A percentile compares a stretch with the other conserved stretches of the same genome.
phyloP scores from a whole-genome alignment of 2,888 invertebrate species.

The Himalopsyche kuldschensis region DNA sequence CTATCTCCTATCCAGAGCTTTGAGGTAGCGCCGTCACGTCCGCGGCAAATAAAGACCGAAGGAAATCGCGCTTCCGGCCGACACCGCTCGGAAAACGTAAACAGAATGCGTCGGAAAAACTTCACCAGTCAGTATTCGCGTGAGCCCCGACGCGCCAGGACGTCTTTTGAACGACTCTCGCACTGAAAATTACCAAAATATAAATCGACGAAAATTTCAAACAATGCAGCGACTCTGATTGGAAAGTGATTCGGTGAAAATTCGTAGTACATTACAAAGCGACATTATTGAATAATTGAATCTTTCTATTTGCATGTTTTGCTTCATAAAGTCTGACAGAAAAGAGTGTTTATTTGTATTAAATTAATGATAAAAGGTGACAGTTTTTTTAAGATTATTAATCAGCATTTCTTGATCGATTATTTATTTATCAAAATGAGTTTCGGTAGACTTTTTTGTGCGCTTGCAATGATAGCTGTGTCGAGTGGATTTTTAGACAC shows the following conservation, averaged over 20 bases:
- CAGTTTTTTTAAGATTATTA: neutral
- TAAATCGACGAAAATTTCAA: neutral
- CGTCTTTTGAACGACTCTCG: neutral
- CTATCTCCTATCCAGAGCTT: neutral
- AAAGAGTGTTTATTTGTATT: neutral
- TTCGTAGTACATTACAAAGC: neutral
- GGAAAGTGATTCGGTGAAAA: neutral
- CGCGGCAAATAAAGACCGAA: constrained; percentile 4
- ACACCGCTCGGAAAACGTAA: neutral
- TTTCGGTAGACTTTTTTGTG: constrained; percentile 9
- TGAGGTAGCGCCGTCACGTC: neutral
- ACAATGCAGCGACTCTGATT: neutral
- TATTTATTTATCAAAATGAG: neutral
- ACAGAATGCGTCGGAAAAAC: neutral
- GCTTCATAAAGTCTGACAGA: neutral
- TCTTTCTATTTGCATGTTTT: neutral
- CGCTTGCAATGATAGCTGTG: constrained; percentile 17
- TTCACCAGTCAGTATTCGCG: neutral
- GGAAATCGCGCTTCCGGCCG: neutral
- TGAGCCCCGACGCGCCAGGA: neutral
- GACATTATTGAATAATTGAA: neutral
- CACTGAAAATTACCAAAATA: neutral
- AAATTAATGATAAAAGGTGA: neutral
- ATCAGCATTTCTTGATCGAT: neutral
- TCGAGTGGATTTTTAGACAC: constrained; percentile 33